Conservation (phyloP, 2,113 vertebrate species). For the Salvelinus namaycush region DNA sequence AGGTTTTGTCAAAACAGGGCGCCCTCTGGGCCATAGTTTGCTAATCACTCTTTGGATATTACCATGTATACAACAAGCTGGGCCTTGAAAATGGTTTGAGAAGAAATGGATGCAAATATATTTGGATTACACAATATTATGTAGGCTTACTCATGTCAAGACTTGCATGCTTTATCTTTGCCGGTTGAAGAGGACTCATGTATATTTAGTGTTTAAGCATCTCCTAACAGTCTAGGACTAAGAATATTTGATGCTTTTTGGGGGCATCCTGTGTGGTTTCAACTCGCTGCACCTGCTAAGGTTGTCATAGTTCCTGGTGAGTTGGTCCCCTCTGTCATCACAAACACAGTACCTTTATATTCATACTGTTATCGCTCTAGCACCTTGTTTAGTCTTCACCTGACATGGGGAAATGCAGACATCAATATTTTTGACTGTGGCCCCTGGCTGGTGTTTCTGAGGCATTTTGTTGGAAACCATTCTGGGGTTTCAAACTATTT, state of each 20-base stretch:
- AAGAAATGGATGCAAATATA: background rate
- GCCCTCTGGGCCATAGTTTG: background rate
- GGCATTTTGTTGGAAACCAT: background rate
- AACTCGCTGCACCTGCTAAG: conserved; percentile 38
- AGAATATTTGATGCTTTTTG: background rate
- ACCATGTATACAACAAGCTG: background rate
- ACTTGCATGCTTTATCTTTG: conserved; percentile 20
- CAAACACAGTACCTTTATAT: background rate
- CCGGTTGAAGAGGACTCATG: background rate
- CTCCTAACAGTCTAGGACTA: background rate
- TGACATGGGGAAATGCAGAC: background rate
- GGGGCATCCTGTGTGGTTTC: background rate
- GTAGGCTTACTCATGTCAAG: background rate
- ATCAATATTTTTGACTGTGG: background rate
- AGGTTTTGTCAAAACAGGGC: background rate
- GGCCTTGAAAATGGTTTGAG: background rate
- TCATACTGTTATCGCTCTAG: background rate
- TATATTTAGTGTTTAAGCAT: background rate
- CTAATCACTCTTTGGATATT: background rate
- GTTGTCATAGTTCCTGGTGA: conserved; percentile 44
- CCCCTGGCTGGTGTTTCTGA: conserved; percentile 4
- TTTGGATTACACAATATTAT: background rate
- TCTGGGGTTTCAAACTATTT: background rate
- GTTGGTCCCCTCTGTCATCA: background rate
- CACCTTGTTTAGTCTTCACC: background rate